Conservation (phyloP, 2,797 vertebrate species). For the Spheniscus humboldti region DNA sequence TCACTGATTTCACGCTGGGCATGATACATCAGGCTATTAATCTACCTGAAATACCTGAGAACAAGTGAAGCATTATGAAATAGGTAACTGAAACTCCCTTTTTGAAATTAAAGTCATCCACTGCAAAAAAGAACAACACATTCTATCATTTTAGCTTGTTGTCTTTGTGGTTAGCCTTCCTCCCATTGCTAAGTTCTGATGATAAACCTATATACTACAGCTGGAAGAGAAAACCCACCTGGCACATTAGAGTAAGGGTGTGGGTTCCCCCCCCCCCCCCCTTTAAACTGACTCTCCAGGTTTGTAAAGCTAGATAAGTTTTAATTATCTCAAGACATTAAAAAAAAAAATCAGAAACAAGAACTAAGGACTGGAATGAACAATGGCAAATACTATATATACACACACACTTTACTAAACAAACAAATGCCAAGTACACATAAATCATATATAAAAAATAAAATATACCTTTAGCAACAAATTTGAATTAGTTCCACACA, state of each 20-base stretch:
- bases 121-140: conserved; percentile 29
- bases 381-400: neutral
- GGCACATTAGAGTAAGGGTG: neutral
- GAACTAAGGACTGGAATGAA: neutral
- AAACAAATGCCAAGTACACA: neutral
- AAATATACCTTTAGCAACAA: neutral
- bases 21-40: conserved; percentile 76
- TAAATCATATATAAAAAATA: neutral
- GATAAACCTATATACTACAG: neutral
- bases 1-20: conserved; percentile 57
- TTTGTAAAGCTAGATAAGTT: neutral
- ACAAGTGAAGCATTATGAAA: conserved; percentile 75
- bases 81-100: conserved; percentile 76
- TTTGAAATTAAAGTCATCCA: conserved; percentile 67
- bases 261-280: fast-evolving
- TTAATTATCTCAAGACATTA: neutral
- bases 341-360: neutral
- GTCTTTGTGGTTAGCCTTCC: conserved; percentile 19
- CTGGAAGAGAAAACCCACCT: neutral
- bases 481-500: neutral
- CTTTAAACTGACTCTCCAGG: neutral
- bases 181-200: neutral
- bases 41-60: conserved; percentile 84
- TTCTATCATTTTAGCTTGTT: conserved; percentile 11
- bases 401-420: neutral